These are phyloP conservation scores for Priocnemis perturbator DNA, from an alignment of 2,888 invertebrate species.

Conservation along the genomic window DNA sequence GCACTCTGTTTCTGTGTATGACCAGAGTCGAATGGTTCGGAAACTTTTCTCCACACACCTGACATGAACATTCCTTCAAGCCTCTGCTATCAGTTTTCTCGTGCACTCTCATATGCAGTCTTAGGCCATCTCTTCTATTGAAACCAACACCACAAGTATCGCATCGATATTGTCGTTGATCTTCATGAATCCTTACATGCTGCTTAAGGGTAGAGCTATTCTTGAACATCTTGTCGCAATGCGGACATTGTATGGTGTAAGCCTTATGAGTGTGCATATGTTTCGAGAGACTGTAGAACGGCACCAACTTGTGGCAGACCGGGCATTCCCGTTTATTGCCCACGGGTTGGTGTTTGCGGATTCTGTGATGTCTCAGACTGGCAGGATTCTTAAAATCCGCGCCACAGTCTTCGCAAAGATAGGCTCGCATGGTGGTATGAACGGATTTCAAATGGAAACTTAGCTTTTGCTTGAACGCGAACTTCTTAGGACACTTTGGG, in stretches of 20 bases:
- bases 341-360: constrained; percentile 70
- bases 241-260: constrained; percentile 71
- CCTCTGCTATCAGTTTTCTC: constrained; percentile 71
- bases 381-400: constrained; percentile 74
- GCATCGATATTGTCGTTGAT: constrained; percentile 71
- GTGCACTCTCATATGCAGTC: constrained; percentile 71
- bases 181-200: constrained; percentile 72
- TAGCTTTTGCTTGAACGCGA: constrained; percentile 71
- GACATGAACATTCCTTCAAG: constrained; percentile 72
- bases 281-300: constrained; percentile 72
- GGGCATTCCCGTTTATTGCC: constrained; percentile 70
- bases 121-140: constrained; percentile 70
- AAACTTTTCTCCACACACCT: constrained; percentile 72
- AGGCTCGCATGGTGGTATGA: constrained; percentile 69
- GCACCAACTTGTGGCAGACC: constrained; percentile 70
- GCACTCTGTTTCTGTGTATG: constrained; percentile 70
- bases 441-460: constrained; percentile 73
- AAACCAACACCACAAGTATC: constrained; percentile 73
- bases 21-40: constrained; percentile 73
- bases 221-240: constrained; percentile 74
- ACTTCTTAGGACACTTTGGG: constrained; percentile 72
- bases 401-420: constrained; percentile 72
- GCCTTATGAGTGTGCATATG: constrained; percentile 74
- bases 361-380: constrained; percentile 70
- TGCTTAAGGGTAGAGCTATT: constrained; percentile 72